phyloP scores from a whole-genome alignment of 2,888 invertebrate species.

The Spisula solida region DNA sequence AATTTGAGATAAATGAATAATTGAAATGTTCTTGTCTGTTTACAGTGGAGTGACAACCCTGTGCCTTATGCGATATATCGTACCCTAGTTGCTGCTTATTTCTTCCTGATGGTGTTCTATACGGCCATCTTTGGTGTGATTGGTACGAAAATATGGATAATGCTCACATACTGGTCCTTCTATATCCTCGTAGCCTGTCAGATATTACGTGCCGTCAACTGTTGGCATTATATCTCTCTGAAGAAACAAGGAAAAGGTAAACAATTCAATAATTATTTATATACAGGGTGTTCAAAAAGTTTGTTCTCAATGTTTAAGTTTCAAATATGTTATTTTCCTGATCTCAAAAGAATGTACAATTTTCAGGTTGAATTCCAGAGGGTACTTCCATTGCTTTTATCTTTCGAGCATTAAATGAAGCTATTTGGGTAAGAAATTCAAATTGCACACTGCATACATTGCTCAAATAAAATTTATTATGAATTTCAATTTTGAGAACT shows the following conservation, averaged over 20 bases:
- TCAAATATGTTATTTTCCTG: too few relatives aligned
- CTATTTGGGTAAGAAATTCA: too few relatives aligned
- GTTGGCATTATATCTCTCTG: conserved; percentile 72
- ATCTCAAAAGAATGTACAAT: too few relatives aligned
- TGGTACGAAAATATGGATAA: conserved; percentile 73
- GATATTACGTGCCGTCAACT: conserved; percentile 73
- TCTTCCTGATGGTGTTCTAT: conserved; percentile 76
- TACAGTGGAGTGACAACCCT: conserved; percentile 76
- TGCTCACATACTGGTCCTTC: conserved; percentile 78
- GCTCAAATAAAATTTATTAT: too few relatives aligned
- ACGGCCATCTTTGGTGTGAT: conserved; percentile 71
- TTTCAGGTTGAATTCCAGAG: too few relatives aligned
- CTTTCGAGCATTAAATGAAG: too few relatives aligned
- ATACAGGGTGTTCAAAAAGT: too few relatives aligned
- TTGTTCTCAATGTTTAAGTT: too few relatives aligned
- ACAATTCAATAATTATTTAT: neutral
- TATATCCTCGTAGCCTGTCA: conserved; percentile 72
- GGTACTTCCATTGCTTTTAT: too few relatives aligned
- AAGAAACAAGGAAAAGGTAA: conserved; percentile 70
- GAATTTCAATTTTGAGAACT: too few relatives aligned
- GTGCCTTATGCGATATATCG: conserved; percentile 75
- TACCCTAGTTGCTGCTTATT: conserved; percentile 70
- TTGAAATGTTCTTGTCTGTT: conserved; percentile 26
- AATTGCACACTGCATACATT: too few relatives aligned
- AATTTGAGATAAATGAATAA: too few relatives aligned